These are phyloP conservation scores for Selenia dentaria DNA, from an alignment of 2,888 invertebrate species.

Conservation along the genomic window DNA sequence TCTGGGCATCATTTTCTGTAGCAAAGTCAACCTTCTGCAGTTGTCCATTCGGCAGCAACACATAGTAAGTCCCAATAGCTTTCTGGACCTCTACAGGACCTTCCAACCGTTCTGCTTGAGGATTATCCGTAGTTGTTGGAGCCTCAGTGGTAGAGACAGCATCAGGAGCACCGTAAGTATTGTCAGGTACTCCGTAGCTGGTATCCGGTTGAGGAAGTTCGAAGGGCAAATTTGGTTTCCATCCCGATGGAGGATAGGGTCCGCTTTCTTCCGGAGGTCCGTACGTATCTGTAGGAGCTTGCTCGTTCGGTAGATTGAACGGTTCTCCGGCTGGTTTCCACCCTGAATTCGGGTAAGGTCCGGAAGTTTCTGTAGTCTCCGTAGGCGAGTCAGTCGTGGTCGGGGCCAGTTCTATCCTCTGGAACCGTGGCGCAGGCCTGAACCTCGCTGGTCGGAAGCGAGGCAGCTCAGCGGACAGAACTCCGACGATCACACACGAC, in stretches of 20 bases:
- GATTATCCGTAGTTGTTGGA: slow-evolving; percentile 62
- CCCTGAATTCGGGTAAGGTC: slow-evolving; percentile 65
- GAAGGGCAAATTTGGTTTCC: slow-evolving; percentile 72
- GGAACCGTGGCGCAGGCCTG: slow-evolving; percentile 60
- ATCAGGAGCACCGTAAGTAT: slow-evolving; percentile 60
- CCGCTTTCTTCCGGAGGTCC: slow-evolving; percentile 51
- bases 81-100: slow-evolving; percentile 70
- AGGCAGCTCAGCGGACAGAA: slow-evolving; percentile 66
- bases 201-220: slow-evolving; percentile 63
- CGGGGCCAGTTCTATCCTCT: slow-evolving; percentile 73
- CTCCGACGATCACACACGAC: slow-evolving; percentile 52
- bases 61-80: slow-evolving; percentile 86
- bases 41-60: slow-evolving; percentile 86
- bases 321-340: slow-evolving; percentile 71
- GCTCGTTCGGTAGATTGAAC: slow-evolving; percentile 57
- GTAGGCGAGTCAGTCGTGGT: slow-evolving; percentile 69
- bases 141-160: slow-evolving; percentile 61
- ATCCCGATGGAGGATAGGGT: slow-evolving; percentile 72
- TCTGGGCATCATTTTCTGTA: slow-evolving; percentile 76
- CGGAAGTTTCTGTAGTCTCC: slow-evolving; percentile 63
- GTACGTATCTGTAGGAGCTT: slow-evolving; percentile 47
- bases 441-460: slow-evolving; percentile 76
- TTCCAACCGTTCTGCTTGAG: slow-evolving; percentile 62
- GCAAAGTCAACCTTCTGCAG: slow-evolving; percentile 85
- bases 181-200: slow-evolving; percentile 61